Percentiles rank a stretch among this genome's conserved stretches.
phyloP scores from a whole-genome alignment of 2,888 invertebrate genomes.

The Nematopogon swammerdamellus region DNA sequence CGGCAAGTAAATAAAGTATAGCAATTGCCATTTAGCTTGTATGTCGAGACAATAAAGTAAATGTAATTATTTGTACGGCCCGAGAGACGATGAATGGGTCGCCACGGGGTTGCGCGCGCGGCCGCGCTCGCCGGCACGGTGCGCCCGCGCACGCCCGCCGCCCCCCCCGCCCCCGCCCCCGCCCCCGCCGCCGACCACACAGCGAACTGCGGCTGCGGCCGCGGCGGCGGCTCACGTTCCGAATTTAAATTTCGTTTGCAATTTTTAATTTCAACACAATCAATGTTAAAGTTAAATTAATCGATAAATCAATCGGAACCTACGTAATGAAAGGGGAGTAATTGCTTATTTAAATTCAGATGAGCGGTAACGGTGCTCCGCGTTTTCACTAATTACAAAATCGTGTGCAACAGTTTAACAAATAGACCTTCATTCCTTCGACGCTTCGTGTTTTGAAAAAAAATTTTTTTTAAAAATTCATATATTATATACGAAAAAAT shows the following conservation, averaged over 20 bases:
- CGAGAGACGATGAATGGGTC: slow-evolving; percentile 18
- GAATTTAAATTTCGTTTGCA: slow-evolving; percentile 9
- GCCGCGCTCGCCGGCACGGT: slow-evolving; percentile 4
- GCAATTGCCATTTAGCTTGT: neutral
- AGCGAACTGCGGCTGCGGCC: slow-evolving; percentile 6
- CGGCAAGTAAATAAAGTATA: neutral
- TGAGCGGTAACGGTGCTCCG: neutral
- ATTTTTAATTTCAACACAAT: slow-evolving; percentile 30
- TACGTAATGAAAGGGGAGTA: slow-evolving; percentile 15
- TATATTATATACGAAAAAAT: too few species aligned
- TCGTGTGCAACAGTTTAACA: too few species aligned
- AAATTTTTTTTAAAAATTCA: too few species aligned
- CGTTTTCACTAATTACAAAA: neutral
- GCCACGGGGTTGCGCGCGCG: slow-evolving; percentile 20
- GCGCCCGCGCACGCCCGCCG: slow-evolving; percentile 12
- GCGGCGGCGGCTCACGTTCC: neutral
- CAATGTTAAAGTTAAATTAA: slow-evolving; percentile 32
- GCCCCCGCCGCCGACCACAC: slow-evolving; percentile 7
- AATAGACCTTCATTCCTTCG: too few species aligned
- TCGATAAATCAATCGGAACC: slow-evolving; percentile 25
- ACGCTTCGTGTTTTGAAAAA: too few species aligned
- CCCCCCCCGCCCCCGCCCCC: slow-evolving; percentile 11
- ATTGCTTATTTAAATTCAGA: slow-evolving; percentile 35
- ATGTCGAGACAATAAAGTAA: neutral
- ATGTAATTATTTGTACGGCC: neutral